phyloP scores from a whole-genome alignment of 2,888 invertebrate species.

The Notodonta dromedarius region DNA sequence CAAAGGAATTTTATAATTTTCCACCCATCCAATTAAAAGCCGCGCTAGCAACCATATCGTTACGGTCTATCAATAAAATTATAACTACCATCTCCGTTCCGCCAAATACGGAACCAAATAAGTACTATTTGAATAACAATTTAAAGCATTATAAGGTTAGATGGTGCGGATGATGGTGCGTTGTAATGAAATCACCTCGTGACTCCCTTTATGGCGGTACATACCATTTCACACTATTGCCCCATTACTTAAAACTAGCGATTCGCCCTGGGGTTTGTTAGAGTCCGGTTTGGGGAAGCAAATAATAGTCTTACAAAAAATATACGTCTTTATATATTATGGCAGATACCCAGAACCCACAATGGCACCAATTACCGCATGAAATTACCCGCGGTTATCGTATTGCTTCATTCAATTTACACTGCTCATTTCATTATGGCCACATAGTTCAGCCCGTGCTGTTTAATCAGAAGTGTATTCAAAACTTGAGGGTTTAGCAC shows the following conservation, averaged over 20 bases:
- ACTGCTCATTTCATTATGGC: constrained; percentile 30
- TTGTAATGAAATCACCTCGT: constrained; percentile 31
- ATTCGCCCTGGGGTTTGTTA: constrained; percentile 13
- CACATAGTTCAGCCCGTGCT: constrained; percentile 24
- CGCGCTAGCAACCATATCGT: too few species aligned
- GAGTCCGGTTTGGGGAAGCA: too few species aligned
- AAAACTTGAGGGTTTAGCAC: constrained; percentile 37
- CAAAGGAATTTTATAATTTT: too few species aligned
- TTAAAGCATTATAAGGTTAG: constrained; percentile 23
- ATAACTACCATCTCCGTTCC: too few species aligned
- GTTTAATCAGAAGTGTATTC: constrained; percentile 52
- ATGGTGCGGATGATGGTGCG: constrained; percentile 23
- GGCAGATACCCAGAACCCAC: too few species aligned
- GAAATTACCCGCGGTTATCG: constrained; percentile 27
- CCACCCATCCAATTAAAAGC: too few species aligned
- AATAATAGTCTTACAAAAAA: too few species aligned
- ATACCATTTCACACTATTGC: constrained; percentile 36
- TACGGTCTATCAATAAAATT: too few species aligned
- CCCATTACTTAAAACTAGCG: constrained; percentile 46
- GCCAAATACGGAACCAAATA: not conserved
- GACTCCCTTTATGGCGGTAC: constrained; percentile 34
- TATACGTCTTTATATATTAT: too few species aligned
- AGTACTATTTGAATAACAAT: constrained; percentile 26
- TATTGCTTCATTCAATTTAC: constrained; percentile 15
- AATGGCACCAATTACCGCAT: too few species aligned